Conservation (phyloP, 1,140 invertebrate species). For the Halotydeus destructor region DNA sequence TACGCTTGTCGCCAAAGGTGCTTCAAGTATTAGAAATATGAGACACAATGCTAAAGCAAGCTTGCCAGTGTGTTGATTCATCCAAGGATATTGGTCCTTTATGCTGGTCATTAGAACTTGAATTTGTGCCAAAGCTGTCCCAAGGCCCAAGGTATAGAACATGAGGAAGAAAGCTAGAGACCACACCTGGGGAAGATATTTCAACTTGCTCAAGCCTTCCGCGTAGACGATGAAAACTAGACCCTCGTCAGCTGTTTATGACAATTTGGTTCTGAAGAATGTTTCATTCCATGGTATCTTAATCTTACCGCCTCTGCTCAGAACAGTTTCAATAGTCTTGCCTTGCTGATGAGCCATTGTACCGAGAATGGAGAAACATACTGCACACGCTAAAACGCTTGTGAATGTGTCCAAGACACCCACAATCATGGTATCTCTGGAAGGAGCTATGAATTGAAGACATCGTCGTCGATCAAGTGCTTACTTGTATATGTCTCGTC, state of each 20-base stretch:
- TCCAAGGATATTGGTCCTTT: slow-evolving; percentile 41
- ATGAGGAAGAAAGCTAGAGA: slow-evolving; percentile 81
- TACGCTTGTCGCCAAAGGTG: too few species aligned
- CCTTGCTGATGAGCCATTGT: slow-evolving; percentile 18
- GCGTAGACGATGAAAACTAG: slow-evolving; percentile 89
- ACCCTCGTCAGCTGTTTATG: slow-evolving; percentile 55
- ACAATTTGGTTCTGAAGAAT: too few species aligned
- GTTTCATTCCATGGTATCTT: too few species aligned
- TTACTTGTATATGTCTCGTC: slow-evolving; percentile 70
- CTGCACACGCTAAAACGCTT: slow-evolving; percentile 90
- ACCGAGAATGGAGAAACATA: slow-evolving; percentile 91
- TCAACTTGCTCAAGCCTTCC: slow-evolving; percentile 87
- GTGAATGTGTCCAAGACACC: slow-evolving; percentile 85
- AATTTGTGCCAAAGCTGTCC: slow-evolving; percentile 14
- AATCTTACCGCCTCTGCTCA: too few species aligned
- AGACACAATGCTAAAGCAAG: too few species aligned
- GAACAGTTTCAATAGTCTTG: slow-evolving; percentile 6
- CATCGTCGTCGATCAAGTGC: neutral
- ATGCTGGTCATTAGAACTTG: slow-evolving; percentile 39
- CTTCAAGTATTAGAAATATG: too few species aligned
- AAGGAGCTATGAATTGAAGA: slow-evolving; percentile 48
- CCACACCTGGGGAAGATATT: slow-evolving; percentile 68
- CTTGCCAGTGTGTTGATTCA: slow-evolving; percentile 32
- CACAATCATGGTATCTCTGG: slow-evolving; percentile 76
- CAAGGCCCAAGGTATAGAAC: slow-evolving; percentile 59